Conservation (phyloP, 2,797 vertebrate genomes). For the Eutrigla gurnardus region DNA sequence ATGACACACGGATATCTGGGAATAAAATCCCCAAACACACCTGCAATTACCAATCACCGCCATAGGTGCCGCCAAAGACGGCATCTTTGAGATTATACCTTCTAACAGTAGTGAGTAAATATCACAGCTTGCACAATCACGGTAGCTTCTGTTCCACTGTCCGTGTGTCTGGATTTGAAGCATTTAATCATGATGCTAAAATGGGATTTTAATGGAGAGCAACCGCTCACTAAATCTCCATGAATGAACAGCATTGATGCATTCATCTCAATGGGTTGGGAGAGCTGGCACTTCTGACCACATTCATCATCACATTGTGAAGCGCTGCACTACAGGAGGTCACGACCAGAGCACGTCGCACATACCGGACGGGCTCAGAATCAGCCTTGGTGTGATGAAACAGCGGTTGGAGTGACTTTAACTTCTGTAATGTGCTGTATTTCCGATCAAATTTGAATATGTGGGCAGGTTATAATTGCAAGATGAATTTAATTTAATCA, state of each 20-base stretch:
- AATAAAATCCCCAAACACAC: background rate
- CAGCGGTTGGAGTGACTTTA: background rate
- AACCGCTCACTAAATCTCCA: conserved; percentile 2
- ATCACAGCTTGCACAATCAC: background rate
- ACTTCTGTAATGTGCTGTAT: background rate
- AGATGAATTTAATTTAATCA: conserved; percentile 25
- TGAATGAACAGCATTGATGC: background rate
- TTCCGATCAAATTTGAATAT: conserved; percentile 8
- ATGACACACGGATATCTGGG: background rate
- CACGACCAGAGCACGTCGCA: background rate
- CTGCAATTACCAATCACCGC: no score
- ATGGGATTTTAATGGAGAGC: background rate
- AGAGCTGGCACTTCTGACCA: conserved; percentile 6
- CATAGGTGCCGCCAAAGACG: no score
- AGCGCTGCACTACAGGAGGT: background rate
- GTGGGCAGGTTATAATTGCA: conserved; percentile 4
- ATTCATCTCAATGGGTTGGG: background rate
- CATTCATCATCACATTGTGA: background rate
- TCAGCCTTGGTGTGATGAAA: background rate
- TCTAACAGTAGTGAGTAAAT: background rate
- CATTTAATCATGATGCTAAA: background rate
- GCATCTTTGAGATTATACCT: no score
- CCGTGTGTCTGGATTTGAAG: conserved; percentile 3
- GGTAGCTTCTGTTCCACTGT: background rate
- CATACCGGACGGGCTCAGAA: background rate